Base-by-base conservation (phyloP, 2,797 vertebrate genomes). In the Australoheros facetus region DNA sequence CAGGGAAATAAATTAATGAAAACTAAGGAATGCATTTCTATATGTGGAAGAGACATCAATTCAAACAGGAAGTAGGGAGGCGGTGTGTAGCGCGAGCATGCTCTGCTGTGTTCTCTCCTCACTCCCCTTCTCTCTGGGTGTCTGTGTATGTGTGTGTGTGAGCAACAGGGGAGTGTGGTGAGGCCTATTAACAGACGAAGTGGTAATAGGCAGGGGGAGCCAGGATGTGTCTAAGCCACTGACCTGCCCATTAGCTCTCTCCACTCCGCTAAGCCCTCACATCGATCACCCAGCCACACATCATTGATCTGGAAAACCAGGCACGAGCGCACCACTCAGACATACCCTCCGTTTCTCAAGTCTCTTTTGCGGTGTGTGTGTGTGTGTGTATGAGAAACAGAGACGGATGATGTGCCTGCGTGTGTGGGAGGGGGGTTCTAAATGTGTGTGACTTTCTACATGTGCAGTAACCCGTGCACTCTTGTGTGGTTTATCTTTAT, bases 231-330 rank as follows among this genome's bases (percentile, higher is more conserved):
- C 13, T 94, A 90, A 95, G 90, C 90, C 94, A 85, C 91, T 91
- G 93, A 92, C 87, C 60, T 84, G 92, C 93, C 95, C 82, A 93
- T 94, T 92, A 95, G 89, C 93, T 85, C 83, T 75, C 90, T 94
- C 94, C 91, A 93, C 92, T 93, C 91, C 82, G 88, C 90, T 88
- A 88, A 96, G 93, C 93, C 92, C 93, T 93, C 93, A 92, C 96
- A 97, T 96, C 93, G 94, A 97, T 96, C 95, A 91, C 91, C 91
- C 90, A 93, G 93, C 93, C 92, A 92, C 89, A 96, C 94, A 95
- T 94, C 95, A 96, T 93, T 94, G 94, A 96, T 96, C 96, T 92
- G 93, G 95, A 95, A 96, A 97, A 97, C 92, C 93, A 95, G 96
- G 94, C 94, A 94, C 93, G 91, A 94, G 94, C 90, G 84, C 90